Conservation (phyloP, 2,113 vertebrate genomes). For the Panurus biarmicus region DNA sequence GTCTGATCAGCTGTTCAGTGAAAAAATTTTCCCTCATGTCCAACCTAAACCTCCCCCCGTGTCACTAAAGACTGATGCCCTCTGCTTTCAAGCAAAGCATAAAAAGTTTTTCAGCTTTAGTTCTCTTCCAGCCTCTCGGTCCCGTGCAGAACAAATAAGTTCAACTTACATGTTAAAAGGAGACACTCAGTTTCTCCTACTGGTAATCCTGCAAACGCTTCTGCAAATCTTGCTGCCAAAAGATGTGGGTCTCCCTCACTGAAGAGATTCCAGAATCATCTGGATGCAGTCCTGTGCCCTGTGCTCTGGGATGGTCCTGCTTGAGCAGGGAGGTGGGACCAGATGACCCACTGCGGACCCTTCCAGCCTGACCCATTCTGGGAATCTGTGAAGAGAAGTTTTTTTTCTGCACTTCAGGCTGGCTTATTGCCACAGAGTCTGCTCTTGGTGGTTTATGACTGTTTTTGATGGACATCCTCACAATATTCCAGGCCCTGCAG, state of each 20-base stretch:
- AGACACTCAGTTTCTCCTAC: background rate
- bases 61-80: background rate
- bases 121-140: background rate
- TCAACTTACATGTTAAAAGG: background rate
- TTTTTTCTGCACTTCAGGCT: background rate
- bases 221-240: background rate
- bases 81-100: background rate
- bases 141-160: background rate
- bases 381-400: background rate
- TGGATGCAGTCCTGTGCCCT: background rate
- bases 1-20: no score
- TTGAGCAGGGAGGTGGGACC: background rate
- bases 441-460: background rate
- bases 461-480: background rate
- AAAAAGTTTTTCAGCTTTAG: background rate
- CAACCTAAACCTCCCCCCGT: background rate
- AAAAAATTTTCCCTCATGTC: background rate
- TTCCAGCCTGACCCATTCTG: background rate
- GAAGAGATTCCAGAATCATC: background rate
- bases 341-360: background rate
- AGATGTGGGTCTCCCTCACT: background rate
- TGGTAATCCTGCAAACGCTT: background rate
- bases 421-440: background rate
- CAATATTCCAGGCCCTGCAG: background rate
- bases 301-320: background rate